Percentiles rank a stretch among this genome's conserved stretches.
These are phyloP conservation scores for Trichogramma pretiosum DNA, from an alignment of 1,140 invertebrate genomes.

Conservation along the genomic window DNA sequence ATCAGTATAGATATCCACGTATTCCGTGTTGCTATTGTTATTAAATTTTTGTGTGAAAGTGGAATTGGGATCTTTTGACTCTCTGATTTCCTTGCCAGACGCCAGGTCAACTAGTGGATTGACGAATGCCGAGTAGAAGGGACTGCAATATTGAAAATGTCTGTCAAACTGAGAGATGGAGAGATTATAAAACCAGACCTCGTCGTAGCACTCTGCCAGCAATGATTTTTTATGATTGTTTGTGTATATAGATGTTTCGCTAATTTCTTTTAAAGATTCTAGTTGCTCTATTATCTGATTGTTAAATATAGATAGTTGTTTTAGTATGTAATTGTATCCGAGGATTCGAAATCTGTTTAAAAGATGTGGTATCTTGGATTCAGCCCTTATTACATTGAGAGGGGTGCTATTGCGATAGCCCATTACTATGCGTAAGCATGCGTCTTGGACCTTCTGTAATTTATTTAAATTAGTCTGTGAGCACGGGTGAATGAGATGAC, in stretches of 20 bases:
- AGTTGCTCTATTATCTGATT: background rate
- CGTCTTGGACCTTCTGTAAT: background rate
- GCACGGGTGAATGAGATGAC: background rate
- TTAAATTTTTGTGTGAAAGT: background rate
- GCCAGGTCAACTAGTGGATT: background rate
- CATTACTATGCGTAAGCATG: background rate
- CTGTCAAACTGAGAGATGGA: background rate
- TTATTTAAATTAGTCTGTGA: background rate
- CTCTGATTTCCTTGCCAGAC: background rate
- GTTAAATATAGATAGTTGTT: background rate
- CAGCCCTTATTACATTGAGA: background rate
- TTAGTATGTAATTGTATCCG: background rate
- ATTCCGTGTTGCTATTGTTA: background rate
- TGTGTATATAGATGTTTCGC: background rate
- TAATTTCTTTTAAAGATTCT: background rate
- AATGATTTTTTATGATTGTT: background rate
- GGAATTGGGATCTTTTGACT: background rate
- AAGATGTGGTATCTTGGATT: background rate
- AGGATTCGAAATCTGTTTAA: background rate
- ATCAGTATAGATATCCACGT: background rate
- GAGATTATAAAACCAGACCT: background rate
- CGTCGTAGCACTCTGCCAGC: background rate
- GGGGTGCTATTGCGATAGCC: background rate
- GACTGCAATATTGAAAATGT: background rate
- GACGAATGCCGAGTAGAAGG: background rate